Conservation (phyloP, 1,140 invertebrate species). For the Cydia pomonella region DNA sequence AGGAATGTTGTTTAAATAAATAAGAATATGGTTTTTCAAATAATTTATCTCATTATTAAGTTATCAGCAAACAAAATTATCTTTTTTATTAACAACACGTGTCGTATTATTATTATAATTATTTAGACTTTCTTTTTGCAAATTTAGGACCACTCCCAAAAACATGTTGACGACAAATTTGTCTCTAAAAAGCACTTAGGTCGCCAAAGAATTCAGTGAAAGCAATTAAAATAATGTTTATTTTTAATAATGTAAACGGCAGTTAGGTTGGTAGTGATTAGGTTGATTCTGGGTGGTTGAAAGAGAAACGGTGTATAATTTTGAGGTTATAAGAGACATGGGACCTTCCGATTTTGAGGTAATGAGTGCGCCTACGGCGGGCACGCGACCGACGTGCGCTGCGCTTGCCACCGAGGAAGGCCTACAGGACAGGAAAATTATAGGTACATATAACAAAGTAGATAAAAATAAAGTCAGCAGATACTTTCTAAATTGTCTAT, state of each 20-base stretch:
- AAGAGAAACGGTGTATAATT: neutral
- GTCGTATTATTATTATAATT: neutral
- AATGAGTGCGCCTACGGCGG: constrained; percentile 40
- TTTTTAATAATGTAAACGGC: constrained; percentile 3
- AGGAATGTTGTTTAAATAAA: too few species aligned
- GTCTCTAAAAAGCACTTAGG: neutral
- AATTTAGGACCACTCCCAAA: neutral
- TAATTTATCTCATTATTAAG: too few species aligned
- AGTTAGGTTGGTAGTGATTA: neutral
- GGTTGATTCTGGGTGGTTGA: neutral
- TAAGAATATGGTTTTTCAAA: too few species aligned
- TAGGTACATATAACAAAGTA: neutral
- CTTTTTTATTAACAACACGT: too few species aligned
- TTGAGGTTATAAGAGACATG: neutral
- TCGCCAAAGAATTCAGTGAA: neutral
- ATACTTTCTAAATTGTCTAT: too few species aligned
- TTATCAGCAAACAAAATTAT: too few species aligned
- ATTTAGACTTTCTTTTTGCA: neutral
- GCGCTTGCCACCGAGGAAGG: constrained; percentile 36
- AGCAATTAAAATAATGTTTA: neutral
- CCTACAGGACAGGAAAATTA: neutral
- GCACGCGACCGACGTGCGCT: constrained; percentile 52
- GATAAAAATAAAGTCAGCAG: too few species aligned
- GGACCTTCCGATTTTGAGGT: neutral
- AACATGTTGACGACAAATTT: neutral